Evolutionary conservation across 2,797 vertebrate genomes (phyloP), one percentile per base, ranked within the genome.

Genomic region (Notolabrus celidotus): DNA sequence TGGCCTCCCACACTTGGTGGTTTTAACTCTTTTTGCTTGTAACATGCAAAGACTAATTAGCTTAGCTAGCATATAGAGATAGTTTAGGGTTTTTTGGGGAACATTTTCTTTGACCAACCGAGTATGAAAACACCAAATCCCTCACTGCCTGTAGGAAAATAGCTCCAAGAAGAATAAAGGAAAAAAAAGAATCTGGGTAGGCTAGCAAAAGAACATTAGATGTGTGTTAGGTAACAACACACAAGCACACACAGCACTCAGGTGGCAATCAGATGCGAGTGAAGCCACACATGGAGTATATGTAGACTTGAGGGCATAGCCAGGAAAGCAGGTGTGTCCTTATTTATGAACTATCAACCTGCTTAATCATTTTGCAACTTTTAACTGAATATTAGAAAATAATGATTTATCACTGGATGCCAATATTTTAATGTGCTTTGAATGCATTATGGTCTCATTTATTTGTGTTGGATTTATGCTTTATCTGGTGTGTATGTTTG

Each of bases 271-370:
- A 63, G 52, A 49, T 33, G 3, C 3, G 3, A 60, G 0, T 1
- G 1, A 22, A 2, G 5, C 12, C 34, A 34, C 52, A 43, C 15
- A 25, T 41, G 64, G 33, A 7, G 34, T 23, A 22, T 70, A 56
- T 52, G 10, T 12, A 67, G 58, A 2, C 1, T 62, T 7, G 0
- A 1, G 53, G 66, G 56, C 0, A 46, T 45, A 41, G 34, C 46
- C 1, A 0, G 4, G 1, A 3, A 5, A 49, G 43, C 0, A 38
- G 23, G 34, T 19, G 39, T 62, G 52, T 62, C 57, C 39, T 27
- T 20, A 55, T 69, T 73, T 57, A 81, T 77, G 42, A 20, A 1
- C 5, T 29, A 46, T 46, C 19, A 7, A 38, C n/a, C 36, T 20
- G 7, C 17, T 11, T 4, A 25, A 5, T 17, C 8, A 22, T 19